These are phyloP conservation scores for Aphaenogaster ashmeadi DNA, from an alignment of 1,140 invertebrate species.

Conservation along the genomic window DNA sequence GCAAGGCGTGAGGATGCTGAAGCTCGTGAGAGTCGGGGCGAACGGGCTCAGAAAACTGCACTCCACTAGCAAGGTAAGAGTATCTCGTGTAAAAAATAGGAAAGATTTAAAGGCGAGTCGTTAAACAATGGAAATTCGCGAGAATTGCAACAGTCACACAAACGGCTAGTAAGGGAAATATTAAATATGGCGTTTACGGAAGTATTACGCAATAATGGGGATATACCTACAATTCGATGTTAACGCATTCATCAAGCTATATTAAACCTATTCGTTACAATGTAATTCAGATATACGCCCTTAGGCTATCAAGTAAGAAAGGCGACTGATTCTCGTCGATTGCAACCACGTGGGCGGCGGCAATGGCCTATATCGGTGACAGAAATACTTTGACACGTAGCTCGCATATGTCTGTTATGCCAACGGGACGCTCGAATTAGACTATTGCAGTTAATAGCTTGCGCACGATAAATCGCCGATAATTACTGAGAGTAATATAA, in stretches of 20 bases:
- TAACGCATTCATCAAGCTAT: neutral
- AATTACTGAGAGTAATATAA: constrained; percentile 20
- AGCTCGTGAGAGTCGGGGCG: constrained; percentile 66
- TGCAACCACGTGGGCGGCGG: constrained; percentile 78
- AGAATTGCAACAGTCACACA: neutral
- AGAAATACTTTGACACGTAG: constrained; percentile 74
- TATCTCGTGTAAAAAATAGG: neutral
- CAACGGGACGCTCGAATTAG: constrained; percentile 24
- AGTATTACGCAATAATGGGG: constrained; percentile 16
- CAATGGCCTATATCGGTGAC: constrained; percentile 78
- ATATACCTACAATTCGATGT: neutral
- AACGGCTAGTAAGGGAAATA: neutral
- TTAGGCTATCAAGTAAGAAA: neutral
- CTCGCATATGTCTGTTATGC: constrained; percentile 2
- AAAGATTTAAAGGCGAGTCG: neutral
- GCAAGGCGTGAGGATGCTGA: constrained; percentile 70
- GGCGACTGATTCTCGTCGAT: constrained; percentile 4
- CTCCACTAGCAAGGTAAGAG: constrained; percentile 72
- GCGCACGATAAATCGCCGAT: neutral
- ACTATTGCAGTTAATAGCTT: constrained; percentile 8
- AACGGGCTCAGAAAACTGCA: constrained; percentile 74
- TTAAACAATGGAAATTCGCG: neutral
- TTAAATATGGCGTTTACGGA: constrained; percentile 35
- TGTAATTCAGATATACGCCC: neutral
- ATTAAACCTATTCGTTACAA: neutral